Evolutionary conservation across 2,797 vertebrate genomes (phyloP), one percentile per base, ranked within the genome.

Genomic region (Eutrigla gurnardus): DNA sequence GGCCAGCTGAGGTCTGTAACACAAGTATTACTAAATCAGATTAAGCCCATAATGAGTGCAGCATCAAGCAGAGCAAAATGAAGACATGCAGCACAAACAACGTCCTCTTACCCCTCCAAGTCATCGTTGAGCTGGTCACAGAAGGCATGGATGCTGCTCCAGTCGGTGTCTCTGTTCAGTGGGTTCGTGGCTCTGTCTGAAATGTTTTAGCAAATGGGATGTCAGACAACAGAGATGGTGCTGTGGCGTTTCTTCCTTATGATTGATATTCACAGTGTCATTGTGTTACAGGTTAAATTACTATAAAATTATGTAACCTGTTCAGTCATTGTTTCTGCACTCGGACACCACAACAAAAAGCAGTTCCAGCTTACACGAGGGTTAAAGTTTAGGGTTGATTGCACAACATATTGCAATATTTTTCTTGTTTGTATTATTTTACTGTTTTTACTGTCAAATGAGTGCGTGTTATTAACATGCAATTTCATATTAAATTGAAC

Each of bases 51-150:
- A 25, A 25, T 39, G 10, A 61, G 17, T 54, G 25, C 8, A 0
- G 12, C 49, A 58, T 37, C 35, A 73, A 18, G 3, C 3, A 45
- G 8, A 2, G 7, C 15, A 61, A 42, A 62, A 47, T 57, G 15
- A 12, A 14, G 5, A 1, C 25, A 25, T 17, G 2, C 72, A 35
- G 35, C 33, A 35, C 9, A 54, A 6, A 47, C 9, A 4, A 35
- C 6, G 25, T 45, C 7, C n/a, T 79, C 88, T 92, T 88, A 99
- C 98, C 97, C 97, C 74, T 99, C 97, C 15, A 97, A 84, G 73
- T 99, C 98, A 90, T 96, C 96, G 90, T 96, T 98, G 86, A 99
- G 97, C 86, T 98, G 97, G 68, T 99, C 96, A 42, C 98, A 99
- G 92, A 99, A 99, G 2, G 95, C 94, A 43, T 96, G 94, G 89